Conservation (phyloP, 2,888 invertebrate species). For the Drosophila barbarae region DNA sequence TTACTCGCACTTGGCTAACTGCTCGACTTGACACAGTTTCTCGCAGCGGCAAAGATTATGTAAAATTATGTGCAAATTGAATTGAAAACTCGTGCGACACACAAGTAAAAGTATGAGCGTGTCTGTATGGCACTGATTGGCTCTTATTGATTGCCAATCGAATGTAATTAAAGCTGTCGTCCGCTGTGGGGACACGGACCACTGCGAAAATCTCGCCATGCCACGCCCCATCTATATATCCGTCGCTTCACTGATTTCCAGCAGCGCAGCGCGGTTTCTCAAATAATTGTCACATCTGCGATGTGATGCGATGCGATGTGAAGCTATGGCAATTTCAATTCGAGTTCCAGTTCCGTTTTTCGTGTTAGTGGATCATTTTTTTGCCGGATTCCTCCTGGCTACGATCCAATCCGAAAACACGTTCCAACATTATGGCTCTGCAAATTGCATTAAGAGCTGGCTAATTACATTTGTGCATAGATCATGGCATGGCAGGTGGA, state of each 20-base stretch:
- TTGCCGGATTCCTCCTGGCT: slow-evolving; percentile 8
- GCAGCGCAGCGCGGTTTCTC: slow-evolving; percentile 31
- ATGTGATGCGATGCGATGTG: slow-evolving; percentile 14
- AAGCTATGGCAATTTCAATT: slow-evolving; percentile 10
- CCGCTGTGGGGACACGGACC: slow-evolving; percentile 54
- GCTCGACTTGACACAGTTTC: slow-evolving; percentile 62
- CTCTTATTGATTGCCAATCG: slow-evolving; percentile 74
- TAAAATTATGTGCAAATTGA: slow-evolving; percentile 56
- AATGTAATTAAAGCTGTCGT: slow-evolving; percentile 66
- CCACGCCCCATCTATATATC: slow-evolving; percentile 34
- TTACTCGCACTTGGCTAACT: slow-evolving; percentile 16
- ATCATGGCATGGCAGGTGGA: slow-evolving; percentile 50
- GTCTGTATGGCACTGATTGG: slow-evolving; percentile 60
- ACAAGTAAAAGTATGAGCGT: slow-evolving; percentile 55
- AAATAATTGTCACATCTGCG: slow-evolving; percentile 41
- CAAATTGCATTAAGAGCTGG: slow-evolving; percentile 60
- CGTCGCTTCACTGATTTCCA: slow-evolving; percentile 55
- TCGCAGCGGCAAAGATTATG: slow-evolving; percentile 57
- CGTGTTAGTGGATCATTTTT: slow-evolving; percentile 42
- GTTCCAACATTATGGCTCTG: slow-evolving; percentile 51
- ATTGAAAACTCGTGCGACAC: slow-evolving; percentile 45
- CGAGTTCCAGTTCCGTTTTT: slow-evolving; percentile 19
- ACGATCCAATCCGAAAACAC: slow-evolving; percentile 8
- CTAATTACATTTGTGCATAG: slow-evolving; percentile 54
- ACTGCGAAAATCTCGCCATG: slow-evolving; percentile 58